phyloP scores from a whole-genome alignment of 2,888 invertebrate species.

The Amphimallon solstitiale region DNA sequence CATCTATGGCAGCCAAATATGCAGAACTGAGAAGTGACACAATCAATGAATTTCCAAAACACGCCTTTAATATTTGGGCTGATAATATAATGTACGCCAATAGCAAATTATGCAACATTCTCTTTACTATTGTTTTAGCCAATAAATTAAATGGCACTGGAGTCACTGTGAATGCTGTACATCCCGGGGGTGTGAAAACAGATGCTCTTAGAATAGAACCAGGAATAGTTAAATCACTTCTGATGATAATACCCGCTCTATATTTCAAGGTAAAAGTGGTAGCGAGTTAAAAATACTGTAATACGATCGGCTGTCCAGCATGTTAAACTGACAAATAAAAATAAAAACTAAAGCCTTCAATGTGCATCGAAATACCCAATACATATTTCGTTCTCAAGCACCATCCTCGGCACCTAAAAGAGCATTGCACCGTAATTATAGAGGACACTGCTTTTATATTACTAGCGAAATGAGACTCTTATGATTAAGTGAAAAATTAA shows the following conservation, averaged over 20 bases:
- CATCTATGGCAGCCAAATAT: slow-evolving; percentile 17
- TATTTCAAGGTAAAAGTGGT: slow-evolving; percentile 32
- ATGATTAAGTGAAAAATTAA: too few relatives aligned
- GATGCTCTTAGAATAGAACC: slow-evolving; percentile 47
- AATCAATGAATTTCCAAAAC: slow-evolving; percentile 31
- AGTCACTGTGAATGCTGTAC: slow-evolving; percentile 58
- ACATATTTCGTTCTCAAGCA: too few relatives aligned
- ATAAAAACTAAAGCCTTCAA: too few relatives aligned
- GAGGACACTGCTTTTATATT: too few relatives aligned
- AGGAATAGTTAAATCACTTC: not conserved
- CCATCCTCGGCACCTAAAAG: too few relatives aligned
- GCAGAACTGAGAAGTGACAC: slow-evolving; percentile 3
- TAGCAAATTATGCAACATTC: slow-evolving; percentile 56
- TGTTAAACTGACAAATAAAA: too few relatives aligned
- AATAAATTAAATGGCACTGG: slow-evolving; percentile 53
- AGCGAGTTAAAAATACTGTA: too few relatives aligned
- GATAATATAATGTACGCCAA: slow-evolving; percentile 11
- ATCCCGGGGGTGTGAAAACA: slow-evolving; percentile 60
- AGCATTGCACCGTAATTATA: too few relatives aligned
- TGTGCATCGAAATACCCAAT: too few relatives aligned
- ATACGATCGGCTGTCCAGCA: too few relatives aligned
- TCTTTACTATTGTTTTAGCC: slow-evolving; percentile 58
- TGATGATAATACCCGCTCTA: not conserved
- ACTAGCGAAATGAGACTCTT: too few relatives aligned
- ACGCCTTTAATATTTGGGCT: not conserved